A percentile compares a stretch with the other conserved stretches of the same genome.
These are phyloP conservation scores for Zophobas morio DNA, from an alignment of 1,140 invertebrate genomes.

Conservation along the genomic window DNA sequence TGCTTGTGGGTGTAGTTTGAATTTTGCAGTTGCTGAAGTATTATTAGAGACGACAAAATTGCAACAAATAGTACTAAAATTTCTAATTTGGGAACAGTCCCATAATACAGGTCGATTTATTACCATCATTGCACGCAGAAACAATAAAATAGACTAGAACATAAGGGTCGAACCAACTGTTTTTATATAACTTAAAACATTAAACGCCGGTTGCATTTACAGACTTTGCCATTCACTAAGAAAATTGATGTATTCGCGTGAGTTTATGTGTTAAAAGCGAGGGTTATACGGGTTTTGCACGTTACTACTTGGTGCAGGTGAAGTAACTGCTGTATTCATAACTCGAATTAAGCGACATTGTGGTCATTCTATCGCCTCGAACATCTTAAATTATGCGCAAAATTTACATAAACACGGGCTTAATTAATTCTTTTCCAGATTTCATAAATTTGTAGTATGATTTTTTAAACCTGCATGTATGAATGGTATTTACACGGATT, in stretches of 20 bases:
- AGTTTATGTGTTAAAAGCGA: conserved; percentile 43
- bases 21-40: no score
- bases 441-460: conserved; percentile 24
- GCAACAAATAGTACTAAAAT: not conserved
- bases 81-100: conserved; percentile 1
- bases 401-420: conserved; percentile 50
- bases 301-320: conserved; percentile 42
- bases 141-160: conserved; percentile 19
- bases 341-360: conserved; percentile 48
- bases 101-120: conserved; percentile 14
- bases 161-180: conserved; percentile 24
- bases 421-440: conserved; percentile 45
- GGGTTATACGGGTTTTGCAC: conserved; percentile 46
- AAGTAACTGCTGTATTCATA: conserved; percentile 47
- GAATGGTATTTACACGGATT: not conserved
- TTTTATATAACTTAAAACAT: conserved; percentile 20
- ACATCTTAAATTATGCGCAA: conserved; percentile 50
- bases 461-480: not conserved
- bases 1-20: no score
- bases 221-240: conserved; percentile 24
- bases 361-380: conserved; percentile 43
- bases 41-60: no score
- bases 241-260: conserved; percentile 43
- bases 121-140: not conserved
- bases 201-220: conserved; percentile 23